Percentiles rank a stretch among this genome's conserved stretches.
Evolutionary conservation across 2,113 vertebrate species (phyloP).

Genomic region (Phylloscopus trochiloides): DNA sequence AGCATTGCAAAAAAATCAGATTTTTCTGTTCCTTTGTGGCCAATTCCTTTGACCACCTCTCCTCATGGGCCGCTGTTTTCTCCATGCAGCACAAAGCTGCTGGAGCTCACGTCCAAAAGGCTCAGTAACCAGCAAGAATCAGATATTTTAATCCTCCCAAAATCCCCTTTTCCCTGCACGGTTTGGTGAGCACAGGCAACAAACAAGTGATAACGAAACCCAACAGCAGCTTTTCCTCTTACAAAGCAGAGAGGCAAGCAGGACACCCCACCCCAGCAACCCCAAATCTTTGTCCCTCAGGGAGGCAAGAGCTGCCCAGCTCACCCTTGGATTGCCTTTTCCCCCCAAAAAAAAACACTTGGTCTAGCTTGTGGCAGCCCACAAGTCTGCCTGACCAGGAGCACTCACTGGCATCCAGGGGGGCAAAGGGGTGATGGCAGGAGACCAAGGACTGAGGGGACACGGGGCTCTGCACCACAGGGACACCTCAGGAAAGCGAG

Average conservation of each 20-base stretch:
- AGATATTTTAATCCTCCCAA: background rate
- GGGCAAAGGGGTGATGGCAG: accelerated
- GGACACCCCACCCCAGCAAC: background rate
- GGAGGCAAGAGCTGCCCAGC: background rate
- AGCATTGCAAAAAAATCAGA: background rate
- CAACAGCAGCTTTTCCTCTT: background rate
- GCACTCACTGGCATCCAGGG: background rate
- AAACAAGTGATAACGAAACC: accelerated
- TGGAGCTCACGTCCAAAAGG: background rate
- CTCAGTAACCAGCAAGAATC: background rate
- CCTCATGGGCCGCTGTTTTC: accelerated
- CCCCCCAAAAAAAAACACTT: accelerated
- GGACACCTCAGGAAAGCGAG: accelerated
- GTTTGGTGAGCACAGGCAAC: background rate
- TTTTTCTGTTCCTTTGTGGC: background rate
- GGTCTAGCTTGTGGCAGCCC: background rate
- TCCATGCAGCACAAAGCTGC: background rate
- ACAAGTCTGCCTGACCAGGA: accelerated
- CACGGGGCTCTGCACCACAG: accelerated
- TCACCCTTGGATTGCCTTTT: accelerated
- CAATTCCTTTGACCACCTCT: background rate
- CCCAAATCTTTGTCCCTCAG: background rate
- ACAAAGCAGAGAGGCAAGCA: accelerated
- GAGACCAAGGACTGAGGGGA: accelerated
- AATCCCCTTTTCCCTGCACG: background rate